phyloP scores from a whole-genome alignment of 2,797 vertebrate genomes.

The Chromis chromis region DNA sequence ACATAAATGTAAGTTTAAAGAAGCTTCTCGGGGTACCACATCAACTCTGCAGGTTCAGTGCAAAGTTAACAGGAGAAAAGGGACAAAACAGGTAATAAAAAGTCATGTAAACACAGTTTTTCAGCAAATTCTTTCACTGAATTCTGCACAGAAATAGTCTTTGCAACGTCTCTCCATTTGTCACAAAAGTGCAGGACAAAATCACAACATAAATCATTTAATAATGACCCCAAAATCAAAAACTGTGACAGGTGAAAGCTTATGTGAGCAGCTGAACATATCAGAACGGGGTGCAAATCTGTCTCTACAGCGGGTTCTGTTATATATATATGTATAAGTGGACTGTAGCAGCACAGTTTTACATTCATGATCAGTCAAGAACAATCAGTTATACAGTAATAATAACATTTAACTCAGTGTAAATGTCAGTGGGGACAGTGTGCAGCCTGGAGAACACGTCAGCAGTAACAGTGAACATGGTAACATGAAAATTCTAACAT shows the following conservation, averaged over 20 bases:
- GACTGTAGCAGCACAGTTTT: slow-evolving; percentile 56
- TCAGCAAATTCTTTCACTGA: background rate
- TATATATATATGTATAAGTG: background rate
- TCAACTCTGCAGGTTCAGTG: background rate
- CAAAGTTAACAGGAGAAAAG: no score
- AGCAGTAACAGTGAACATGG: background rate
- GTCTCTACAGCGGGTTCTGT: slow-evolving; percentile 5
- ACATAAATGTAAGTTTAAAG: background rate
- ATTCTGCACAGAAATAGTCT: background rate
- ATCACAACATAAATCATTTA: background rate
- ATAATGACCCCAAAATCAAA: background rate
- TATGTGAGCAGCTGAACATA: background rate
- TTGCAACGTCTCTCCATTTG: background rate
- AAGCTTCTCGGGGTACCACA: background rate
- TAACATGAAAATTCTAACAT: no score
- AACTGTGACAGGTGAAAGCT: background rate
- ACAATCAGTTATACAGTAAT: slow-evolving; percentile 14
- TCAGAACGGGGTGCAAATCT: background rate
- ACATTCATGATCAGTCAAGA: slow-evolving; percentile 49
- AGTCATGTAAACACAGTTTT: background rate
- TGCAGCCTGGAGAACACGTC: background rate
- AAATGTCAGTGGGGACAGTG: background rate
- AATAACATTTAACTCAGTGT: background rate
- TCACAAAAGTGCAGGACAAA: background rate
- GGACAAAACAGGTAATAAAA: no score